Evolutionary conservation across 2,888 invertebrate species (phyloP), one percentile per base, ranked within the genome.

Genomic region (Ormyrus pomaceus): DNA sequence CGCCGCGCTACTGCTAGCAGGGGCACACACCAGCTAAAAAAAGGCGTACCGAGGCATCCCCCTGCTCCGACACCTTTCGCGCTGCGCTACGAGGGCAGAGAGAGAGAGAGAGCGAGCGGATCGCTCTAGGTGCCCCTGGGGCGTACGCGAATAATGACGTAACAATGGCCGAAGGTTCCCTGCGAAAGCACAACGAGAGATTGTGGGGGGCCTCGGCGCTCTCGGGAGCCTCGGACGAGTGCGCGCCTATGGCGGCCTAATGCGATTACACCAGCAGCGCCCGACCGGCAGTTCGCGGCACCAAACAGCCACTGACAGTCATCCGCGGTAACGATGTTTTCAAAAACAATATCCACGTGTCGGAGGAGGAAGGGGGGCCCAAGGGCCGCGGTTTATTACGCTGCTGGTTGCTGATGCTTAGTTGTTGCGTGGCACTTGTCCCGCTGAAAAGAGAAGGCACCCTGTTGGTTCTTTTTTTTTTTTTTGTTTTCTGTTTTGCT

Each of bases 241-340:
- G 72, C 69, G 75, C 69, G 72, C 53, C 70, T 82, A 79, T 82
- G 77, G 82, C 83, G 55, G 80, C 84, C 84, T 88, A 87, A 88
- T 87, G 86, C 87, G 88, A 88, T 88, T 88, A 88, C 87, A 86
- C 84, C 83, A 34, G 34, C 34, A 34, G 34, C 34, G 34, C 34
- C 34, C 34, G 84, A 83, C 81, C 82, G 82, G 84, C 84, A 81
- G 82, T 78, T 77, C 82, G 69, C 75, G 69, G 81, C 82, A 82
- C 75, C 83, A 83, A 83, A 86, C 85, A 65, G 83, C 87, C 85
- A 85, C 87, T 87, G 88, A 89, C 88, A 88, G 87, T 89, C 89
- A 89, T 87, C 86, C 88, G 85, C 84, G 87, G 87, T 89, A 89
- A 90, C 88, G 89, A 89, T 89, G 89, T 89, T 89, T 89, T 90